A percentile compares a stretch with the other conserved stretches of the same genome.
Evolutionary conservation across 2,113 vertebrate genomes (phyloP).

Genomic region (Apistogramma diplotaenia): DNA sequence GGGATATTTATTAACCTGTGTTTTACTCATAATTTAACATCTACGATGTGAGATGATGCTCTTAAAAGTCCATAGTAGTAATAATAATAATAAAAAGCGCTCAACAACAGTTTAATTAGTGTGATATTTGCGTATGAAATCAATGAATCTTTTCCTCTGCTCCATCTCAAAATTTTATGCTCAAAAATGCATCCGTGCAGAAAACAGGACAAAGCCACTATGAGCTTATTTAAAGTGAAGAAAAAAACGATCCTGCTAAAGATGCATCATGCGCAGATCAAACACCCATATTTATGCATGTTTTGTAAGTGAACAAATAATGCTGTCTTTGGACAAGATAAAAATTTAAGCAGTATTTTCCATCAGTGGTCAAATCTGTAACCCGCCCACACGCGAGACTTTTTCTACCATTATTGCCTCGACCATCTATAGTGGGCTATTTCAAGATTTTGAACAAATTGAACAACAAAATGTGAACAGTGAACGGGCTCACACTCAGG

Average conservation of each 20-base stretch:
- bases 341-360: not conserved
- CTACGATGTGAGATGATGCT: too few relatives aligned
- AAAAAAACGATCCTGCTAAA: not conserved
- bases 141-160: not conserved
- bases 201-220: not conserved
- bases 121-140: not conserved
- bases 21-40: not conserved
- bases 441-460: conserved; percentile 11
- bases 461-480: conserved; percentile 8
- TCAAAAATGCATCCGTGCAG: not conserved
- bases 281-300: not conserved
- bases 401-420: not conserved
- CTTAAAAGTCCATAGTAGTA: not conserved
- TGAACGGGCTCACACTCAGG: not conserved
- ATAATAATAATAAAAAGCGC: not conserved
- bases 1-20: not conserved
- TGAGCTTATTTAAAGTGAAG: not conserved
- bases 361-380: not conserved
- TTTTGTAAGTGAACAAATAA: not conserved
- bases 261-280: not conserved
- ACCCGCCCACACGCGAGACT: not conserved
- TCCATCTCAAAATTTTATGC: not conserved
- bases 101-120: not conserved
- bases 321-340: not conserved
- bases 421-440: not conserved